Evolutionary conservation across 2,797 vertebrate species (phyloP).

Genomic region (Platalea minor): DNA sequence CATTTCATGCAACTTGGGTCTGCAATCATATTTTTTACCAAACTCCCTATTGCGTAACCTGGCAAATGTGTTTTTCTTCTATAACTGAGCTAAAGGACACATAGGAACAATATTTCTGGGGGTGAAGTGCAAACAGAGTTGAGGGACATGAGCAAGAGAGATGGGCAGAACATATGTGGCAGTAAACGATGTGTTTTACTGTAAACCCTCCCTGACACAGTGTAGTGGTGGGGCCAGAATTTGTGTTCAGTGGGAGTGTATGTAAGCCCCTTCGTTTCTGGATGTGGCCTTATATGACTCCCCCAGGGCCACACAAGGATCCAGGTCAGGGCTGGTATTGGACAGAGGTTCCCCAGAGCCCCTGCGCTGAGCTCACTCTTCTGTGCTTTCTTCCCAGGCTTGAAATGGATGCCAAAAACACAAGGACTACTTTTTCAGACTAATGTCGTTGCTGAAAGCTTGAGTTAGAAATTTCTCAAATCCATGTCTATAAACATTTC

Average conservation of each 20-base stretch:
- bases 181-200: accelerated
- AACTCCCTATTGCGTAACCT: background rate
- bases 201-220: background rate
- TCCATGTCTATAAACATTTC: background rate
- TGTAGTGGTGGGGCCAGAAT: background rate
- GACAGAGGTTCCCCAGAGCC: background rate
- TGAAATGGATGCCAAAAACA: background rate
- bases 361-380: background rate
- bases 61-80: background rate
- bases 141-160: background rate
- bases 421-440: background rate
- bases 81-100: background rate
- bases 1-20: background rate
- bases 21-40: background rate
- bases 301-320: accelerated
- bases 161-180: accelerated
- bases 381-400: background rate
- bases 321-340: background rate
- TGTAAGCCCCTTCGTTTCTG: background rate
- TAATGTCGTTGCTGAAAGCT: background rate
- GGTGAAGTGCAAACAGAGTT: background rate
- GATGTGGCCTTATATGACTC: background rate
- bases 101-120: background rate
- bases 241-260: accelerated
- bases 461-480: background rate